These are phyloP conservation scores for Aphelenchoides avenae DNA, from an alignment of 1,140 invertebrate genomes.

Conservation along the genomic window DNA sequence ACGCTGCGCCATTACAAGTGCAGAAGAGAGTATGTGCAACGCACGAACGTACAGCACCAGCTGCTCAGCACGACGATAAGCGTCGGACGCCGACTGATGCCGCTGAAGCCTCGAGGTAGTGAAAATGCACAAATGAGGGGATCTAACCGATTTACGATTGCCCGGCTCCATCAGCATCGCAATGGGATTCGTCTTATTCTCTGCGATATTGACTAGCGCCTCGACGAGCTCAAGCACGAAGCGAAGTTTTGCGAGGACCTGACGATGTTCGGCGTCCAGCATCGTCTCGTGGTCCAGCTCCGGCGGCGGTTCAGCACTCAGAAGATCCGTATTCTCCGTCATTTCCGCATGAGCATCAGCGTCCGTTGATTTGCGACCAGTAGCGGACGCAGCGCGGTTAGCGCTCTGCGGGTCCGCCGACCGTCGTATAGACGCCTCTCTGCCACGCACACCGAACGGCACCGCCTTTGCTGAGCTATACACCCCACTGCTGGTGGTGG, in stretches of 20 bases:
- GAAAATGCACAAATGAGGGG: conserved; percentile 11
- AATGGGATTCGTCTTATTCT: conserved; percentile 70
- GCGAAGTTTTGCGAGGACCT: conserved; percentile 83
- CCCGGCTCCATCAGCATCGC: conserved; percentile 44
- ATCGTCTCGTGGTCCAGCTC: conserved; percentile 91
- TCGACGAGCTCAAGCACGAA: conserved; percentile 85
- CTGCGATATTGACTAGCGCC: conserved; percentile 73
- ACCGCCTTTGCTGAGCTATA: conserved; percentile 15
- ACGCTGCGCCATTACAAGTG: conserved; percentile 77
- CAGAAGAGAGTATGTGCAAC: conserved; percentile 83
- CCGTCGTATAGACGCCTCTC: too few species aligned
- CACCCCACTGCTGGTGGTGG: conserved; percentile 25
- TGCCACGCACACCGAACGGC: too few species aligned
- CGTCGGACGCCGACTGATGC: conserved; percentile 47
- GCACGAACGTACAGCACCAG: conserved; percentile 82
- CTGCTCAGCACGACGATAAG: conserved; percentile 73
- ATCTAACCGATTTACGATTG: conserved; percentile 42
- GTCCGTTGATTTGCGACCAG: background rate
- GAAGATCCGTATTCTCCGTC: background rate
- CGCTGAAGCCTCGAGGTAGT: conserved; percentile 9
- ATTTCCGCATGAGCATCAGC: background rate
- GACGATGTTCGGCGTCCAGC: conserved; percentile 85
- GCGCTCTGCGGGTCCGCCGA: too few species aligned
- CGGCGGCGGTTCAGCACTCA: conserved; percentile 62
- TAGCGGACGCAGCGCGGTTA: too few species aligned